Conservation (phyloP, 1,140 invertebrate species). For the Eciton burchellii region DNA sequence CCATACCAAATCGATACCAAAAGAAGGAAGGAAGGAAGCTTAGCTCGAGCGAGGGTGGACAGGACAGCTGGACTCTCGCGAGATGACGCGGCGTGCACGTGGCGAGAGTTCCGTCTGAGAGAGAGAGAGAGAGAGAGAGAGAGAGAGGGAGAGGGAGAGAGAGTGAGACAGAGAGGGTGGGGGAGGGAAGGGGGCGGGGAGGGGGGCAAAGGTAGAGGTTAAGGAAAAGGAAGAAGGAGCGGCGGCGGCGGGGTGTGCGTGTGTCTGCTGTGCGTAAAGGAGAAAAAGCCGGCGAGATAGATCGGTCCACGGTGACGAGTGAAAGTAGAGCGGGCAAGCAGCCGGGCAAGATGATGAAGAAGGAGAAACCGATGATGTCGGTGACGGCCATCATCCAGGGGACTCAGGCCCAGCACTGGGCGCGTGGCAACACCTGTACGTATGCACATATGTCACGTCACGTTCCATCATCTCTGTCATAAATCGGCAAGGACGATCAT, state of each 20-base stretch:
- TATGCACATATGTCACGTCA: slow-evolving; percentile 65
- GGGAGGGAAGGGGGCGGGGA: too few relatives aligned
- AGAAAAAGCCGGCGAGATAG: slow-evolving; percentile 38
- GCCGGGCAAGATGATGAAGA: slow-evolving; percentile 89
- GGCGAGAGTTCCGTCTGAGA: slow-evolving; percentile 45
- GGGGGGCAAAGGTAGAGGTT: too few relatives aligned
- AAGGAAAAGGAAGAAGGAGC: slow-evolving; percentile 10
- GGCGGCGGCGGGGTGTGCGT: neutral
- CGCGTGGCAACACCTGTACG: slow-evolving; percentile 85
- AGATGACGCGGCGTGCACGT: slow-evolving; percentile 62
- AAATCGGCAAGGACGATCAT: slow-evolving; percentile 5
- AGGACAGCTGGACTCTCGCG: slow-evolving; percentile 24
- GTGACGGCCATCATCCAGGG: slow-evolving; percentile 92
- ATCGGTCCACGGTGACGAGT: slow-evolving; percentile 66
- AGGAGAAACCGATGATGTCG: slow-evolving; percentile 94
- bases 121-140: neutral
- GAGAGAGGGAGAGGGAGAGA: neutral
- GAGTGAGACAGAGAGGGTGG: too few relatives aligned
- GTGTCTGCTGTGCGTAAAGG: too few relatives aligned
- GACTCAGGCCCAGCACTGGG: slow-evolving; percentile 87
- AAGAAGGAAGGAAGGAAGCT: slow-evolving; percentile 53
- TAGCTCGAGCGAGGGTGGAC: slow-evolving; percentile 14
- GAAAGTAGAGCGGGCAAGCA: slow-evolving; percentile 58
- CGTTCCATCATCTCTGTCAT: neutral
- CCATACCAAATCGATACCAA: slow-evolving; percentile 74